These are phyloP conservation scores for Pollenia labialis DNA, from an alignment of 2,888 invertebrate genomes.

Conservation along the genomic window DNA sequence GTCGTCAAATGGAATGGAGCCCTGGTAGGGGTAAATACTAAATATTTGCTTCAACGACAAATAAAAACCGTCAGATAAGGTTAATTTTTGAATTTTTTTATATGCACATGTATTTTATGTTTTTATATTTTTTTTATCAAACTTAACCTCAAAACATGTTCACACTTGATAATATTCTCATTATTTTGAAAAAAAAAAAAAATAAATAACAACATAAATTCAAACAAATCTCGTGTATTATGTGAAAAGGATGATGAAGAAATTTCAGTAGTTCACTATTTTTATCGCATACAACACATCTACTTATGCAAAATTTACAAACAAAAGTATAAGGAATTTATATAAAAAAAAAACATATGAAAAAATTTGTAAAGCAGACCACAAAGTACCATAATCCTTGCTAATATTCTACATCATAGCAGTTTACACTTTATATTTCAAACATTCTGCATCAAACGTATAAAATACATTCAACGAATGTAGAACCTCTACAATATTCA, in stretches of 20 bases:
- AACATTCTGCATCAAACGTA: neutral
- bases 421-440: constrained; percentile 23
- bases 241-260: constrained; percentile 31
- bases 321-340: neutral
- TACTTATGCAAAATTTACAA: constrained; percentile 32
- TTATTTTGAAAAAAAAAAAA: constrained; percentile 25
- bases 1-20: too few relatives aligned
- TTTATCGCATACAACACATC: constrained; percentile 59
- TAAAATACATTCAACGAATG: neutral
- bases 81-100: neutral
- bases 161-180: constrained; percentile 62
- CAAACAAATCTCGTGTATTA: constrained; percentile 3
- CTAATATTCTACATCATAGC: constrained; percentile 58
- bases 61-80: neutral
- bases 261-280: constrained; percentile 49
- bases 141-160: constrained; percentile 65
- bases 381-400: constrained; percentile 66
- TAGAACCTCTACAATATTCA: constrained; percentile 36
- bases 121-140: constrained; percentile 20
- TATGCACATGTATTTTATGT: constrained; percentile 6
- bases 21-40: too few relatives aligned
- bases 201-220: constrained; percentile 5
- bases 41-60: too few relatives aligned
- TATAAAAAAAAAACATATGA: constrained; percentile 6
- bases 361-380: constrained; percentile 51